These are phyloP conservation scores for Ennomos quercinarius DNA, from an alignment of 2,888 invertebrate genomes.

Conservation along the genomic window DNA sequence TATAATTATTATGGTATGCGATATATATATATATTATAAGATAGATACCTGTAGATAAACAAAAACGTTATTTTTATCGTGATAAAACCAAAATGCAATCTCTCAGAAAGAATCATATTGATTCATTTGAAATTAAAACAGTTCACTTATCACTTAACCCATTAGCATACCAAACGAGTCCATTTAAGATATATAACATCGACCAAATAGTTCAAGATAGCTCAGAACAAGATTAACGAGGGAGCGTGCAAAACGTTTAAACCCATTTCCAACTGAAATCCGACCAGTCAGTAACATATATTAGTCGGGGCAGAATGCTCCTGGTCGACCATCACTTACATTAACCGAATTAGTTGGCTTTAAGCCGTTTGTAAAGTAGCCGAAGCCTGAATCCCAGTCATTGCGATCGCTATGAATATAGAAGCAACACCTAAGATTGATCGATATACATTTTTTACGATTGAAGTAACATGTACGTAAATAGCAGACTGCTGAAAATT, in stretches of 20 bases:
- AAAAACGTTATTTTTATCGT: too few species aligned
- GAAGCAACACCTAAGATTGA: background rate
- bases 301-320: slow-evolving; percentile 78
- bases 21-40: too few species aligned
- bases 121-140: background rate
- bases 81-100: too few species aligned
- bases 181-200: slow-evolving; percentile 45
- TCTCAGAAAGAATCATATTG: too few species aligned
- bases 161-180: slow-evolving; percentile 19
- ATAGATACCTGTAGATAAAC: too few species aligned
- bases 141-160: slow-evolving; percentile 1
- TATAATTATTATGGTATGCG: too few species aligned
- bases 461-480: too few species aligned
- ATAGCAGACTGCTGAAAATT: too few species aligned
- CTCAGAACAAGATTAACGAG: slow-evolving; percentile 82
- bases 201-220: slow-evolving; percentile 73
- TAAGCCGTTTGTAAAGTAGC: slow-evolving; percentile 66
- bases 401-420: slow-evolving; percentile 67
- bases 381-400: slow-evolving; percentile 57
- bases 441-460: background rate
- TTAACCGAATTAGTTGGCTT: slow-evolving; percentile 83
- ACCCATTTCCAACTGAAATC: slow-evolving; percentile 83
- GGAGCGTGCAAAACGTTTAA: slow-evolving; percentile 84
- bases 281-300: slow-evolving; percentile 85
- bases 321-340: slow-evolving; percentile 82